Percentiles rank a stretch among this genome's conserved stretches.
Evolutionary conservation across 2,888 invertebrate genomes (phyloP).

Genomic region (Megaustenia siamemsis): DNA sequence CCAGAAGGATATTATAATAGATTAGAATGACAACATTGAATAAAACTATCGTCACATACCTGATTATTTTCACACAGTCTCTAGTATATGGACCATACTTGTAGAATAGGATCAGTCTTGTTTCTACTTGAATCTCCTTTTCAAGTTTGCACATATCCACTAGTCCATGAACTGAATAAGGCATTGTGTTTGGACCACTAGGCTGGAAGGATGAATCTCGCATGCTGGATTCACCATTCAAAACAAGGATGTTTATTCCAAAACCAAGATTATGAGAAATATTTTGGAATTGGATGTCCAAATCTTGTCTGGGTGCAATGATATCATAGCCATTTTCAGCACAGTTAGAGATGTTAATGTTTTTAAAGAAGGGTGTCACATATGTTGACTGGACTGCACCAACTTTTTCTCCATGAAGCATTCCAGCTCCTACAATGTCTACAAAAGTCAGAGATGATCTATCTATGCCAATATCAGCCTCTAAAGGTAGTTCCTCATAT

Average conservation of each 20-base stretch:
- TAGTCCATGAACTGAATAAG: slow-evolving; percentile 94
- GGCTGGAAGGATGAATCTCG: slow-evolving; percentile 92
- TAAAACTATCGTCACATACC: no score
- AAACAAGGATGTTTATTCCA: slow-evolving; percentile 92
- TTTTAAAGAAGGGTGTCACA: slow-evolving; percentile 90
- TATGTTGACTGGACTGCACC: slow-evolving; percentile 93
- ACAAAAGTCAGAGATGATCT: slow-evolving; percentile 87
- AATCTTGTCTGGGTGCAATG: slow-evolving; percentile 89
- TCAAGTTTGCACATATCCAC: slow-evolving; percentile 97
- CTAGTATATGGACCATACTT: slow-evolving; percentile 97
- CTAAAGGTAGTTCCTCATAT: slow-evolving; percentile 87
- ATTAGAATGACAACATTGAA: no score
- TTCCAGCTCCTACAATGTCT: slow-evolving; percentile 94
- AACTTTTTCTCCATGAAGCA: slow-evolving; percentile 95
- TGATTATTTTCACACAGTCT: slow-evolving; percentile 98
- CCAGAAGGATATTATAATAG: no score
- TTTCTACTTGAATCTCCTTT: slow-evolving; percentile 93
- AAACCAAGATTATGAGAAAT: slow-evolving; percentile 89
- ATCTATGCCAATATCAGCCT: slow-evolving; percentile 76
- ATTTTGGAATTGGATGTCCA: slow-evolving; percentile 82
- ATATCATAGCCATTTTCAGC: slow-evolving; percentile 95
- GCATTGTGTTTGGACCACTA: slow-evolving; percentile 86
- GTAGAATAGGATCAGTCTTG: slow-evolving; percentile 94
- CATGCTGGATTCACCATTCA: slow-evolving; percentile 90
- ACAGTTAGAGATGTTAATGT: slow-evolving; percentile 89